These are phyloP conservation scores for Crambe crambe DNA, from an alignment of 37 sponge, comb jelly and placozoan genomes.

Conservation along the genomic window DNA sequence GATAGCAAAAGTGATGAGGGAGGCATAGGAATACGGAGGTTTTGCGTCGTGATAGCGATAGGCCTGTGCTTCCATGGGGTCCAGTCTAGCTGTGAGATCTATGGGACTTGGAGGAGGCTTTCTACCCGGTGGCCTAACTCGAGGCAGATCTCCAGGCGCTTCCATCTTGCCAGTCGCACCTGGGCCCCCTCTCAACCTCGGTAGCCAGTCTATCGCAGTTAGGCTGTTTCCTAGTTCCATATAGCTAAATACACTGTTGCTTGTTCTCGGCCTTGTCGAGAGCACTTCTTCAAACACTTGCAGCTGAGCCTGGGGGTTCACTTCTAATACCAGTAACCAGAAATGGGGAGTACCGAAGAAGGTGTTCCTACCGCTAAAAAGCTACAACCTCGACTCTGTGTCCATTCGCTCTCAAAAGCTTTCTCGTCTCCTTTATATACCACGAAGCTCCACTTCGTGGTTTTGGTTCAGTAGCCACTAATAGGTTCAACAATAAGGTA, in stretches of 20 bases:
- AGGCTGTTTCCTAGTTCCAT: constrained; percentile 76
- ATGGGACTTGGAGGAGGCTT: constrained; percentile 83
- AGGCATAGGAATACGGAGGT: constrained; percentile 94
- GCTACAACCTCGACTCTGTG: no score
- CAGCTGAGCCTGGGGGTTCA: no score
- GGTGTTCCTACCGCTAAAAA: no score
- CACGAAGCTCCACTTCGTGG: neutral
- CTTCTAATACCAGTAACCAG: no score
- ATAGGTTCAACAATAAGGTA: no score
- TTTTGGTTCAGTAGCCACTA: neutral
- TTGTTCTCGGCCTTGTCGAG: no score
- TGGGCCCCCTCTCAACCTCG: constrained; percentile 35
- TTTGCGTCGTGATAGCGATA: constrained; percentile 77
- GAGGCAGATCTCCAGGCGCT: constrained; percentile 15
- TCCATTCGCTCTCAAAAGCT: no score
- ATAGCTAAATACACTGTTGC: no score
- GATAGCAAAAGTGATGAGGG: constrained; percentile 92
- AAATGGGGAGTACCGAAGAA: no score
- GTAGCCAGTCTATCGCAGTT: constrained; percentile 90
- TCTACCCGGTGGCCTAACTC: constrained; percentile 6
- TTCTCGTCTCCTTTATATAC: neutral
- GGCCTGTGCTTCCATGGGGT: constrained; percentile 67
- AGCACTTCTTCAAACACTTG: no score
- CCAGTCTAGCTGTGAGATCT: constrained; percentile 74
- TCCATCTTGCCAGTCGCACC: neutral